Percentiles rank a stretch among this genome's conserved stretches.
These are phyloP conservation scores for Morpho deidamia DNA, from an alignment of 2,888 invertebrate species.

Conservation along the genomic window DNA sequence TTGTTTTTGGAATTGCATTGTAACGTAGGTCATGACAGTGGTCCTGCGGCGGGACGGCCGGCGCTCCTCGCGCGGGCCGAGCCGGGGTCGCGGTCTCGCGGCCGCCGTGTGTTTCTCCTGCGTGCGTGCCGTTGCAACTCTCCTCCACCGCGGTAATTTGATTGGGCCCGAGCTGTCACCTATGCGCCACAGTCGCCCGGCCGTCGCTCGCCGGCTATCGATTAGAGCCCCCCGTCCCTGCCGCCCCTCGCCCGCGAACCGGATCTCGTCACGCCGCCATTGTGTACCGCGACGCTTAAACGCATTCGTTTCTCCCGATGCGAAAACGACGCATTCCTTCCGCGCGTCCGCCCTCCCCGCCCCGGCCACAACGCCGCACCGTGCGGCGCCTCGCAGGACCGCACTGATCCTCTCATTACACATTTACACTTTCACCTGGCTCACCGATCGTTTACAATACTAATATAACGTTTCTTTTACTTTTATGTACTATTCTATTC, in stretches of 20 bases:
- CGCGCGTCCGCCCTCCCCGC: constrained; percentile 64
- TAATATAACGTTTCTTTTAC: neutral
- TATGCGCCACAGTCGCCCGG: constrained; percentile 76
- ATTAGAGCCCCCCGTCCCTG: constrained; percentile 61
- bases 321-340: constrained; percentile 79
- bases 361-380: constrained; percentile 32
- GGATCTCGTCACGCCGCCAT: constrained; percentile 79
- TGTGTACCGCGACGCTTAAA: constrained; percentile 78
- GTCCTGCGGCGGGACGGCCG: constrained; percentile 10
- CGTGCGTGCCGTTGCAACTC: constrained; percentile 66
- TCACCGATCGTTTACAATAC: constrained; percentile 18
- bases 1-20: constrained; percentile 4
- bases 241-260: constrained; percentile 72
- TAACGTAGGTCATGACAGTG: constrained; percentile 2
- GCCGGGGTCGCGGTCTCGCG: constrained; percentile 34
- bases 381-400: constrained; percentile 50
- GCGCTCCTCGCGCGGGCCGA: constrained; percentile 30
- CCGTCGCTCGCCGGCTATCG: constrained; percentile 77
- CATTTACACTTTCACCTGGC: constrained; percentile 43
- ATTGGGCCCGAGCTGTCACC: constrained; percentile 77
- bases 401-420: constrained; percentile 66
- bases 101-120: constrained; percentile 42
- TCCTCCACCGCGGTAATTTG: constrained; percentile 73
- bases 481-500: too few species aligned
- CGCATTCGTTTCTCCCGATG: constrained; percentile 79